Conservation (phyloP, 2,113 vertebrate species). For the Donacobius atricapilla region DNA sequence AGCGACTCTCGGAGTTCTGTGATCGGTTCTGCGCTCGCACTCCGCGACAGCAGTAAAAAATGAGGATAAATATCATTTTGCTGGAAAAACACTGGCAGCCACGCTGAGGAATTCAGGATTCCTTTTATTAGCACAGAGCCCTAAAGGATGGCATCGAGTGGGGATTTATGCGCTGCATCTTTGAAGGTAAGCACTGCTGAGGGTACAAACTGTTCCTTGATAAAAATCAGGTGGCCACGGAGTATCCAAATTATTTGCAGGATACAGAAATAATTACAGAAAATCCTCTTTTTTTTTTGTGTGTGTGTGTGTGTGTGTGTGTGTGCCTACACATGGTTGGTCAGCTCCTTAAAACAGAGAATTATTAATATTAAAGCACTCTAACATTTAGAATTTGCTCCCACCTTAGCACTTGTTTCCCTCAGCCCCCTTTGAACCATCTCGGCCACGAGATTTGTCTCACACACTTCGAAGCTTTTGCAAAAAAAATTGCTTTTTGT, state of each 20-base stretch:
- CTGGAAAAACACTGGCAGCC: background rate
- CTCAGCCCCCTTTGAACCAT: background rate
- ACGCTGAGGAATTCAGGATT: background rate
- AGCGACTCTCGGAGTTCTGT: background rate
- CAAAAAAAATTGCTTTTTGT: background rate
- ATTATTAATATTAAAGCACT: background rate
- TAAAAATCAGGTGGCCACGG: background rate
- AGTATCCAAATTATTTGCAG: background rate
- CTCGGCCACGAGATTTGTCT: background rate
- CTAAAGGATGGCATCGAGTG: background rate
- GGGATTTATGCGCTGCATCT: background rate
- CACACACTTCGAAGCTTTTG: background rate
- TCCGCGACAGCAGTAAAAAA: background rate
- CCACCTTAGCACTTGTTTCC: background rate
- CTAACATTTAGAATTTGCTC: background rate
- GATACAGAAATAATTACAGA: background rate
- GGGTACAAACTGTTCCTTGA: background rate
- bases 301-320: too few relatives aligned
- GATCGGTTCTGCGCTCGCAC: rapidly evolving
- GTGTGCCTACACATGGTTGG: too few relatives aligned
- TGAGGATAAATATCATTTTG: background rate
- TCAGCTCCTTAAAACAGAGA: background rate
- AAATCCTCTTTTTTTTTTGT: background rate
- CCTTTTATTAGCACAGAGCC: background rate
- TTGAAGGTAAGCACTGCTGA: background rate